Evolutionary conservation across 2,888 invertebrate species (phyloP).

Genomic region (Perizoma flavofasciatum): DNA sequence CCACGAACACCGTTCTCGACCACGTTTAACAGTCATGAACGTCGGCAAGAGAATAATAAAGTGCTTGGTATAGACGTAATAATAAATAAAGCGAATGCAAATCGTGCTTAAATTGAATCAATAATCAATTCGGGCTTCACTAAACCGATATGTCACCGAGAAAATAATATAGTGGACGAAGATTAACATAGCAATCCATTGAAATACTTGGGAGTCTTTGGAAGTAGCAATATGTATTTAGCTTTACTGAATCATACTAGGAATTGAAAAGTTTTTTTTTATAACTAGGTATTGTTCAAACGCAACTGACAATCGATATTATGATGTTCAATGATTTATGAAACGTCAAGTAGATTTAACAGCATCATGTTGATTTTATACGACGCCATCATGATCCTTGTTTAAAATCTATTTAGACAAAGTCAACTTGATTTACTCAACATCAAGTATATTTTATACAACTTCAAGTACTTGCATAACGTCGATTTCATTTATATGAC

Average conservation of each 20-base stretch:
- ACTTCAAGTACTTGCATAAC: background rate
- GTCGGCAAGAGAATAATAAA: too few relatives aligned
- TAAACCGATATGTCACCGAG: too few relatives aligned
- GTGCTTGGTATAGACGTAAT: too few relatives aligned
- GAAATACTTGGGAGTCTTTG: slow-evolving; percentile 24
- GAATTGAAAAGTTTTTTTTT: background rate
- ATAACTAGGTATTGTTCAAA: slow-evolving; percentile 17
- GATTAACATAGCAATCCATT: slow-evolving; percentile 22
- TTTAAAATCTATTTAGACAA: background rate
- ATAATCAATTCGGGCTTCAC: too few relatives aligned
- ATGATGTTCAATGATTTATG: background rate
- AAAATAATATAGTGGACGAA: too few relatives aligned
- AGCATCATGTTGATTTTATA: too few relatives aligned
- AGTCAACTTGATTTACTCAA: background rate
- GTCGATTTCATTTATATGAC: background rate
- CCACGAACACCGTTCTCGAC: too few relatives aligned
- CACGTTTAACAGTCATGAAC: too few relatives aligned
- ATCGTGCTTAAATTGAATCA: too few relatives aligned
- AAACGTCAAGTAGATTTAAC: background rate
- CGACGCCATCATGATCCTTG: too few relatives aligned
- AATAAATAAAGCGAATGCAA: too few relatives aligned
- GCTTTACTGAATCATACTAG: slow-evolving; percentile 28
- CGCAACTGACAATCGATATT: slow-evolving; percentile 1
- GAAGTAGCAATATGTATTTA: slow-evolving; percentile 30
- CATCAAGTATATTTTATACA: background rate